These are phyloP conservation scores for Actinia tenebrosa DNA, from an alignment of 64 coral and sea anemone genomes.

Conservation along the genomic window DNA sequence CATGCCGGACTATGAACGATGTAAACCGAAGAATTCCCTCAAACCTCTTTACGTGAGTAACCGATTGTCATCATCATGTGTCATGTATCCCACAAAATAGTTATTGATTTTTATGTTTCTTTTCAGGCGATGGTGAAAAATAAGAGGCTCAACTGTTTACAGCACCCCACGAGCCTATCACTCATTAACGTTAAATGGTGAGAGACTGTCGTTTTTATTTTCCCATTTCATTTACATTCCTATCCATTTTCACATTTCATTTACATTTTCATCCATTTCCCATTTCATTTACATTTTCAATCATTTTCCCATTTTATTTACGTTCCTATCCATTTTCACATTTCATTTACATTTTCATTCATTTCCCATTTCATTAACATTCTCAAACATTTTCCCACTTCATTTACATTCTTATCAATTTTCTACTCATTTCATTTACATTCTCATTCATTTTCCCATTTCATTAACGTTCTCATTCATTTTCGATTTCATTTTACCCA, in stretches of 20 bases:
- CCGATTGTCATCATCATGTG: too few species aligned
- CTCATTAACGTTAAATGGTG: conserved; percentile 41
- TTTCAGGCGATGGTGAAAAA: conserved; percentile 42
- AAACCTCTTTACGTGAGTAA: conserved; percentile 37
- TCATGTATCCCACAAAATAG: too few species aligned
- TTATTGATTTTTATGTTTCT: background rate
- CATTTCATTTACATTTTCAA: too few species aligned
- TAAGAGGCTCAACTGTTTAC: conserved; percentile 22
- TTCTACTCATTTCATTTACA: too few species aligned
- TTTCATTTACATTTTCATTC: background rate
- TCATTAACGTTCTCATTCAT: too few species aligned
- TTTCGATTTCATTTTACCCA: too few species aligned
- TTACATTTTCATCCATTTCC: background rate
- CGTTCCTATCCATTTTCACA: background rate
- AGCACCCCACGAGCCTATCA: conserved; percentile 30
- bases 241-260: background rate
- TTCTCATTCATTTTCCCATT: too few species aligned
- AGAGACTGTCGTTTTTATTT: too few species aligned
- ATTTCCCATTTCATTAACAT: too few species aligned
- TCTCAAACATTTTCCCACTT: too few species aligned
- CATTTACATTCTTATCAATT: too few species aligned
- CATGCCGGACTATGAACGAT: conserved; percentile 33
- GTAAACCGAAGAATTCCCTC: conserved; percentile 38
- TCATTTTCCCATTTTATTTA: too few species aligned
- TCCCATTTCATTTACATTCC: background rate